Evolutionary conservation across 2,113 vertebrate genomes (phyloP), one percentile per base, ranked within the genome.

Genomic region (Solenodon paradoxus): DNA sequence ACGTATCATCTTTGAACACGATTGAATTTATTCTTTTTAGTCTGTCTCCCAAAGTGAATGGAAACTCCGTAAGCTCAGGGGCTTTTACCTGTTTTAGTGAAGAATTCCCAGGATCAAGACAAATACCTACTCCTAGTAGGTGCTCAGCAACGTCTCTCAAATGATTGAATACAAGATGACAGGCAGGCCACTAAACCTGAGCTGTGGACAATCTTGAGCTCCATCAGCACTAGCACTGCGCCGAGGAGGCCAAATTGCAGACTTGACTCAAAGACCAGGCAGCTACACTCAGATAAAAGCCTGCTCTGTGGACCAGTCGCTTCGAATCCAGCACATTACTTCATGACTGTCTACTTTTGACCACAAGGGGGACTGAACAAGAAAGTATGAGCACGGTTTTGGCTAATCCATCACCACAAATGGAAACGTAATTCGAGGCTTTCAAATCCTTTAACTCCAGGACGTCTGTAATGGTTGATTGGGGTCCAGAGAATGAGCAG

Each of bases 321-420:
- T 96, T 96, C 59, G 63, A 57, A 86, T 22, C 20, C n/a, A 79
- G 40, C 45, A 88, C 30, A 64, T 5, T 30, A 53, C 42, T 93
- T 95, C 66, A 32, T 74, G 69, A 69, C 49, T 92, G 59, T 75
- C 81, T 81, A 51, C 26, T 88, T 94, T 72, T 87, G 78, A 63
- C 78, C 81, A 96, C 91, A 85, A 95, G 72, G 57, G 68, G 81
- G 78, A 79, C 89, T 74, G 85, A 88, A 83, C 63, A 74, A 88
- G 66, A 89, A 93, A 64, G n/a, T 13, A 57, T 5, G 66, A 63
- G 61, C 92, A 92, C 19, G 24, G 15, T 32, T 94, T 42, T 16
- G 26, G 84, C 61, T 78, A 86, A 69, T 90, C 79, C 42, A 81
- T 94, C 83, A 82, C 20, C 53, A 74, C 42, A 88, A 93, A 92